A percentile compares a stretch with the other conserved stretches of the same genome.
phyloP scores from a whole-genome alignment of 2,888 invertebrate genomes.

The Odontocolon sp. region DNA sequence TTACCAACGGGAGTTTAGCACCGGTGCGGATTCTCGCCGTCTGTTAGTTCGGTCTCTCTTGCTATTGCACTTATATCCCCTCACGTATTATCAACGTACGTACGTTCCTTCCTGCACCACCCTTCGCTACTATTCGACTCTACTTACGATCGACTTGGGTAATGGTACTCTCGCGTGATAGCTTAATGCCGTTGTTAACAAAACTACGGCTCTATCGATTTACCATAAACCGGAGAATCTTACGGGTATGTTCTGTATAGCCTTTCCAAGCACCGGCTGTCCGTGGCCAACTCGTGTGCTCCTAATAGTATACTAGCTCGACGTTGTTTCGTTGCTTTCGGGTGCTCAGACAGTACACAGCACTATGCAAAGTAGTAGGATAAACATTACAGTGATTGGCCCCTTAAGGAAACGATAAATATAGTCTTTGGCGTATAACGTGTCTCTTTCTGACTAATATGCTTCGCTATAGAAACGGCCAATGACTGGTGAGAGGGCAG shows the following conservation, averaged over 20 bases:
- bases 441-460: no score
- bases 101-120: constrained; percentile 38
- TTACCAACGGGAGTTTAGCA: constrained; percentile 36
- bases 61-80: constrained; percentile 51
- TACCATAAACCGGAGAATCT: constrained; percentile 71
- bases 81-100: constrained; percentile 39
- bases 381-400: no score
- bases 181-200: constrained; percentile 76
- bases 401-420: no score
- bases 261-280: not conserved
- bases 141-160: constrained; percentile 71
- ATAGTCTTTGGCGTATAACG: no score
- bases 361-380: constrained; percentile 59
- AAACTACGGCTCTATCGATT: constrained; percentile 76
- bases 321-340: constrained; percentile 53
- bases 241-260: constrained; percentile 8
- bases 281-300: constrained; percentile 12
- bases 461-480: no score
- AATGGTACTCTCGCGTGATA: constrained; percentile 75
- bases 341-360: constrained; percentile 49
- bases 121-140: constrained; percentile 48
- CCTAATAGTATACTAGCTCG: constrained; percentile 13
- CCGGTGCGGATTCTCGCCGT: constrained; percentile 12
- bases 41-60: constrained; percentile 23
- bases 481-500: no score